Conservation (phyloP, 2,888 invertebrate species). For the Argyresthia goedartella region DNA sequence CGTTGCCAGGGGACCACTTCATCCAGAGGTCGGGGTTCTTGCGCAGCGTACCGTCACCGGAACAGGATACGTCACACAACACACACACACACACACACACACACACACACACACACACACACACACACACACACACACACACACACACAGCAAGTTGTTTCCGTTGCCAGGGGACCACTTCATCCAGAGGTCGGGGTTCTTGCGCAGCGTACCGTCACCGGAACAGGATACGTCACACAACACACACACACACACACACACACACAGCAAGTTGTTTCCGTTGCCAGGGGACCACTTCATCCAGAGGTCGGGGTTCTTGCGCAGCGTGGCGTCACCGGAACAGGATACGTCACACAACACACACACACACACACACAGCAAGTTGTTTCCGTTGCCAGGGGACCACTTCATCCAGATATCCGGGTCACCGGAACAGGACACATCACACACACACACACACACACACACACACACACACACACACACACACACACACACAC, state of each 20-base stretch:
- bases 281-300: conserved; percentile 94
- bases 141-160: conserved; percentile 89
- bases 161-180: no score
- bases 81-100: no score
- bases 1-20: conserved; percentile 95
- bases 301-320: conserved; percentile 99
- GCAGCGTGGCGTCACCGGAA: conserved; percentile 95
- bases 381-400: conserved; percentile 87
- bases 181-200: no score
- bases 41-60: no score
- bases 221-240: no score
- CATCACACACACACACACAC: no score
- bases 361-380: conserved; percentile 87
- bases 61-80: conserved; percentile 97
- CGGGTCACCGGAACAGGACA: conserved; percentile 96
- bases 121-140: no score
- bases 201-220: no score
- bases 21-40: conserved; percentile 98
- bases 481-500: no score
- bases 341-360: conserved; percentile 97
- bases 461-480: no score
- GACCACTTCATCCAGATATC: conserved; percentile 99
- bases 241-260: no score
- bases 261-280: conserved; percentile 90
- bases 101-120: no score